Percentiles rank a stretch among this genome's conserved stretches.
These are phyloP conservation scores for Cloeon dipterum DNA, from an alignment of 2,888 invertebrate genomes.

Conservation along the genomic window DNA sequence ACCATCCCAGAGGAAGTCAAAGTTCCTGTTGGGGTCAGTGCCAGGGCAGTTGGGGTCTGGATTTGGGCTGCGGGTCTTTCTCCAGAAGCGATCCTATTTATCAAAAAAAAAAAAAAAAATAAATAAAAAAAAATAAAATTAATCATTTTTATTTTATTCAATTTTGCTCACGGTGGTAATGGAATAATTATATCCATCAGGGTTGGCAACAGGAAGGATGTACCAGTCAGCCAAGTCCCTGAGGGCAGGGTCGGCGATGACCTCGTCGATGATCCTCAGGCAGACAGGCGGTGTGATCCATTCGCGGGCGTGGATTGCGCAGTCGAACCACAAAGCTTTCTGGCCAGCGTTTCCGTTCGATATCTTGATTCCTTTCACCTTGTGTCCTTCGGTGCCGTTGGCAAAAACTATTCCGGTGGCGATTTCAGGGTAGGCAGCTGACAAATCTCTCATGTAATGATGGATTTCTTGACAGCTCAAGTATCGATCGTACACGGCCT, in stretches of 20 bases:
- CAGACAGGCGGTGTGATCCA: neutral
- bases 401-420: no score
- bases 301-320: conserved; percentile 10
- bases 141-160: no score
- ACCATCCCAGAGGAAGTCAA: no score
- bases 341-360: conserved; percentile 13
- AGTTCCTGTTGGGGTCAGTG: no score
- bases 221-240: conserved; percentile 16
- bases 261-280: no score
- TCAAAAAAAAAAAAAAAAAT: conserved; percentile 11
- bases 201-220: conserved; percentile 19
- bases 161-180: neutral
- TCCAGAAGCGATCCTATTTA: conserved; percentile 18
- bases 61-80: conserved; percentile 17
- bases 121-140: neutral
- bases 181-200: conserved; percentile 20
- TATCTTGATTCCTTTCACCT: conserved; percentile 15
- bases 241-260: no score
- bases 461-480: no score
- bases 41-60: conserved; percentile 9
- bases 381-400: conserved; percentile 13
- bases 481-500: no score
- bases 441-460: no score
- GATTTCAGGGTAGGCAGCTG: no score
- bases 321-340: conserved; percentile 24